phyloP scores from a whole-genome alignment of 2,888 invertebrate genomes.

The Andrena fulva region DNA sequence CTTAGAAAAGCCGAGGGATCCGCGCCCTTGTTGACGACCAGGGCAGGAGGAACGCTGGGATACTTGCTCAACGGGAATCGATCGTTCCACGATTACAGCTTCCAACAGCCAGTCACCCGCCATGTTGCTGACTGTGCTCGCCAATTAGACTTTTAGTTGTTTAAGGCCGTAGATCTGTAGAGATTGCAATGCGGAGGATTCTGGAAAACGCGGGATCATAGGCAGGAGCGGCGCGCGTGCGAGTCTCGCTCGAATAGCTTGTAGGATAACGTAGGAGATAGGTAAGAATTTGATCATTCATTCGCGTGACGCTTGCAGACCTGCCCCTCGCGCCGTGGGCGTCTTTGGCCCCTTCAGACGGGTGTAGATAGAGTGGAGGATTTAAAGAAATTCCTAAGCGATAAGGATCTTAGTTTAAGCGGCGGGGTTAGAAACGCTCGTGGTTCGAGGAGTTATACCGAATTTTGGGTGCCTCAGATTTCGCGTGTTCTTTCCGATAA shows the following conservation, averaged over 20 bases:
- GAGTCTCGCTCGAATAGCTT: background rate
- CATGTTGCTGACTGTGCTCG: background rate
- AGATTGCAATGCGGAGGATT: background rate
- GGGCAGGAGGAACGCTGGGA: background rate
- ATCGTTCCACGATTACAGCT: background rate
- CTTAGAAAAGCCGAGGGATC: background rate
- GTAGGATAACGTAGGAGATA: background rate
- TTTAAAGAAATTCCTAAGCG: background rate
- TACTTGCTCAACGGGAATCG: background rate
- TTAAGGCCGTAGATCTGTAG: background rate
- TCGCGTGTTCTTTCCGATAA: background rate
- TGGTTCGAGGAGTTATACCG: background rate
- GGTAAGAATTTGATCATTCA: background rate
- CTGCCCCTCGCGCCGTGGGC: background rate
- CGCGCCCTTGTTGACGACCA: background rate
- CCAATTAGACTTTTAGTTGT: constrained; percentile 9
- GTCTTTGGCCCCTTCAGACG: background rate
- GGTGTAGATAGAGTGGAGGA: constrained; percentile 11
- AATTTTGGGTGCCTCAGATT: background rate
- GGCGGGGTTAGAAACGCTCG: background rate
- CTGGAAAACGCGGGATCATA: too few species aligned
- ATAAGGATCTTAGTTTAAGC: background rate
- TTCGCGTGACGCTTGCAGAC: background rate
- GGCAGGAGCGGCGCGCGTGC: background rate
- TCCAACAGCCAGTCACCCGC: background rate